A percentile compares a stretch with the other conserved stretches of the same genome.
Conservation (phyloP, 2,888 invertebrate genomes). For the Acleris sparsana region DNA sequence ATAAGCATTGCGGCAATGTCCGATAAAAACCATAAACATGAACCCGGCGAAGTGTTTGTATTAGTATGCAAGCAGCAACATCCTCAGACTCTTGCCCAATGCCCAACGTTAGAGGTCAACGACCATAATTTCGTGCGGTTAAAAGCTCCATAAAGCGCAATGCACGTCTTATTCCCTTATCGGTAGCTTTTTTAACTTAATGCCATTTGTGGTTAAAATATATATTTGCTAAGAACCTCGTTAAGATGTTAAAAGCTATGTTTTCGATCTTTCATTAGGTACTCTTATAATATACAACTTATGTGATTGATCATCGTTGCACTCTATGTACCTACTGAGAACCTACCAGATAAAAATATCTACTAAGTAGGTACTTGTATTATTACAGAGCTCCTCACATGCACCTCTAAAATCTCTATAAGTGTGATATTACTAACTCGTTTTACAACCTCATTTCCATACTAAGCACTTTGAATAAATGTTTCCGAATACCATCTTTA, state of each 20-base stretch:
- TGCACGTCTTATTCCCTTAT: slow-evolving; percentile 34
- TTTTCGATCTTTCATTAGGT: no score
- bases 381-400: not conserved
- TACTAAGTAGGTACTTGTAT: not conserved
- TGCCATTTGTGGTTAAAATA: slow-evolving; percentile 2
- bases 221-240: not conserved
- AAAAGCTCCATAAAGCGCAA: slow-evolving; percentile 36
- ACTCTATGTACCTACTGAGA: not conserved
- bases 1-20: slow-evolving; percentile 4
- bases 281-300: not conserved
- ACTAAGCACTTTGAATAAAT: slow-evolving; percentile 15
- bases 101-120: slow-evolving; percentile 64
- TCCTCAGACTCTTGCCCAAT: slow-evolving; percentile 59
- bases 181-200: slow-evolving; percentile 14
- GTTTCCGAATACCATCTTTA: slow-evolving; percentile 6
- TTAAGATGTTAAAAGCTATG: no score
- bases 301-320: not conserved
- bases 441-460: slow-evolving; percentile 21
- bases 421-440: not conserved
- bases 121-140: slow-evolving; percentile 52
- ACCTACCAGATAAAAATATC: not conserved
- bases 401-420: not conserved
- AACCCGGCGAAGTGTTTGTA: slow-evolving; percentile 42
- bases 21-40: slow-evolving; percentile 37
- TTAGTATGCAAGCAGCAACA: slow-evolving; percentile 64